A percentile compares a stretch with the other conserved stretches of the same genome.
Evolutionary conservation across 2,888 invertebrate genomes (phyloP).

Genomic region (Aphelenchoides bicaudatus): DNA sequence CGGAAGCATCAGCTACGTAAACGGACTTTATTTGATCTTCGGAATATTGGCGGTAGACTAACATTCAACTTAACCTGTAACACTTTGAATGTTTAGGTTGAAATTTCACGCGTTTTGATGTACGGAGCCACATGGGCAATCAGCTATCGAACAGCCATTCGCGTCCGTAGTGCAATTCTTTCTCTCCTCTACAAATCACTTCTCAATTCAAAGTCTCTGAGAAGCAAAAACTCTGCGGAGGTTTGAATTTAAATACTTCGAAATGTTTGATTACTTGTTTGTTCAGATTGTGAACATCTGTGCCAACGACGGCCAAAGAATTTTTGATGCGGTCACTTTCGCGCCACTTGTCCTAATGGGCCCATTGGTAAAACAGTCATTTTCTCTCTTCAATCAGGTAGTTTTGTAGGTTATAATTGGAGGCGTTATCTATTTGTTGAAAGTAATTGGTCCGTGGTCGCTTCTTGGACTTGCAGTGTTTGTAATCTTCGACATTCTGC

Average conservation of each 20-base stretch:
- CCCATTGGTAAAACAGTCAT: too few relatives aligned
- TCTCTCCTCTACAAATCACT: slow-evolving; percentile 62
- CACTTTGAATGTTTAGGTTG: slow-evolving; percentile 41
- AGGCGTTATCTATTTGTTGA: slow-evolving; percentile 61
- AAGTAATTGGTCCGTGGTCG: slow-evolving; percentile 63
- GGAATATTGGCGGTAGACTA: slow-evolving; percentile 47
- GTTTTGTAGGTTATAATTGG: too few relatives aligned
- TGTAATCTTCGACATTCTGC: slow-evolving; percentile 58
- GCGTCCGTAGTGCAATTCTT: slow-evolving; percentile 62
- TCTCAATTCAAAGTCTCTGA: slow-evolving; percentile 56
- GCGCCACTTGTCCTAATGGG: slow-evolving; percentile 62
- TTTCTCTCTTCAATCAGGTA: too few relatives aligned
- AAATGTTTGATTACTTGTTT: neutral
- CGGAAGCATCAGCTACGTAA: slow-evolving; percentile 37
- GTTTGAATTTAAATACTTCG: slow-evolving; percentile 33
- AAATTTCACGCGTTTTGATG: slow-evolving; percentile 60
- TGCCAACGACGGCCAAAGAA: slow-evolving; percentile 63
- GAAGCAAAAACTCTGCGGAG: slow-evolving; percentile 62
- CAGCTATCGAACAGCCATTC: slow-evolving; percentile 62
- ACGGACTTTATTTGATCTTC: slow-evolving; percentile 59
- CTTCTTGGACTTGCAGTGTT: slow-evolving; percentile 62
- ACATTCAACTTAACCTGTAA: neutral
- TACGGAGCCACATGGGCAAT: slow-evolving; percentile 62
- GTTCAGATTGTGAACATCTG: slow-evolving; percentile 63
- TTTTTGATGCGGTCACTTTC: slow-evolving; percentile 63